phyloP scores from a whole-genome alignment of 1,140 invertebrate genomes.

The Orchesella cincta region DNA sequence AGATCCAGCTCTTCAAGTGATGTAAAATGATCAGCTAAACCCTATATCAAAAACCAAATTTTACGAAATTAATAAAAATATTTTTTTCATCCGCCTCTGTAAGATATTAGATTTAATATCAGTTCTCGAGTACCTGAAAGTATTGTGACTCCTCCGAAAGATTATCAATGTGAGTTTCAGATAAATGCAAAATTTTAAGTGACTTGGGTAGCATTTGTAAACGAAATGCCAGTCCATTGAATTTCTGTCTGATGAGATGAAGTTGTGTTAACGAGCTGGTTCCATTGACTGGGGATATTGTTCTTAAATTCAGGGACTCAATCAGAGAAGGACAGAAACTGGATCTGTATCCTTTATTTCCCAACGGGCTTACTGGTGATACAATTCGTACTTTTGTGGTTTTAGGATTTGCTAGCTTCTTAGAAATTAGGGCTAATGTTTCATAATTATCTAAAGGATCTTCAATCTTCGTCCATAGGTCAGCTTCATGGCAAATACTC shows the following conservation, averaged over 20 bases:
- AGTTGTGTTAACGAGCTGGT: constrained; percentile 38
- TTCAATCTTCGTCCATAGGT: constrained; percentile 43
- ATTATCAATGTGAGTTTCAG: constrained; percentile 32
- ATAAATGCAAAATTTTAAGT: constrained; percentile 36
- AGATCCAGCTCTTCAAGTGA: constrained; percentile 64
- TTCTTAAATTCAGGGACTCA: neutral
- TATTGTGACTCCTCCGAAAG: constrained; percentile 34
- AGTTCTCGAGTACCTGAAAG: constrained; percentile 42
- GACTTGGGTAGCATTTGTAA: constrained; percentile 37
- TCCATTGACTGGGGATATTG: constrained; percentile 6
- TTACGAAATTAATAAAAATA: neutral
- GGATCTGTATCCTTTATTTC: constrained; percentile 41
- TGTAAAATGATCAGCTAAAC: constrained; percentile 24
- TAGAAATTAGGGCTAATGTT: constrained; percentile 40
- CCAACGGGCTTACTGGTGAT: constrained; percentile 27
- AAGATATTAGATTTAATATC: neutral
- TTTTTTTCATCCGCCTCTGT: neutral
- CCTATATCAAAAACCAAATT: constrained; percentile 26
- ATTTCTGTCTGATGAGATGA: constrained; percentile 40
- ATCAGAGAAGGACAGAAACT: constrained; percentile 40
- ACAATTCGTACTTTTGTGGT: constrained; percentile 33
- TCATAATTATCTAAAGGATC: constrained; percentile 45
- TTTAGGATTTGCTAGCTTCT: constrained; percentile 15
- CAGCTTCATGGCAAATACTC: constrained; percentile 39
- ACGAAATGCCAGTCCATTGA: constrained; percentile 39